Evolutionary conservation across 2,797 vertebrate species (phyloP).

Genomic region (Spea hammondii): DNA sequence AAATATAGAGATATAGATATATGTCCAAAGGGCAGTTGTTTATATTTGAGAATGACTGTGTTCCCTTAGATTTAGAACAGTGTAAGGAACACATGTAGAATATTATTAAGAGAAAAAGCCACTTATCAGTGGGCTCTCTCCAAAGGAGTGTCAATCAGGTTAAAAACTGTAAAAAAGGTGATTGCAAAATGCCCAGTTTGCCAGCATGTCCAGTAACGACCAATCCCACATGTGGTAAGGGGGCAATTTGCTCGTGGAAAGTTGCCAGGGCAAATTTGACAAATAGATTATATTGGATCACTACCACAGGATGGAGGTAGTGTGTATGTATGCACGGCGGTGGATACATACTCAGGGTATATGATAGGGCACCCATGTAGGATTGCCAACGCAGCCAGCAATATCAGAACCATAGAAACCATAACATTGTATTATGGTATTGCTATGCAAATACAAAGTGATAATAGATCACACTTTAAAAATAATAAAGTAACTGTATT

Average conservation of each 20-base stretch:
- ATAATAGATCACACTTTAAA: constrained; percentile 1
- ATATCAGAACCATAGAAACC: neutral
- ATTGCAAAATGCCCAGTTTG: neutral
- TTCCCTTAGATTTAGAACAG: too few relatives aligned
- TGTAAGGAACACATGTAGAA: too few relatives aligned
- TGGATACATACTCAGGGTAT: constrained; percentile 1
- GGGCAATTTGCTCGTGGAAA: neutral
- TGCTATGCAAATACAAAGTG: neutral
- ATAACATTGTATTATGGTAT: neutral
- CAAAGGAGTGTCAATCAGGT: neutral
- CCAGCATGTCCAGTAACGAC: neutral
- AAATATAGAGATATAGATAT: too few relatives aligned
- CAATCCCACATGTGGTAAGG: neutral
- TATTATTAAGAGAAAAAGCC: too few relatives aligned
- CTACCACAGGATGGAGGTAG: neutral
- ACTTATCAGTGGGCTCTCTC: neutral
- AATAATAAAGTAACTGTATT: neutral
- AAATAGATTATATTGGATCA: neutral
- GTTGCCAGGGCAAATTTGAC: neutral
- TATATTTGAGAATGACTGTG: too few relatives aligned
- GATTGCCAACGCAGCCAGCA: too few relatives aligned
- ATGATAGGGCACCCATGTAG: neutral
- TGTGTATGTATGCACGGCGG: neutral
- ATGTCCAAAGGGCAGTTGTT: too few relatives aligned
- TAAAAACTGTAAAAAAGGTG: neutral